These are phyloP conservation scores for Myiozetetes cayanensis DNA, from an alignment of 2,113 vertebrate species.

Conservation along the genomic window DNA sequence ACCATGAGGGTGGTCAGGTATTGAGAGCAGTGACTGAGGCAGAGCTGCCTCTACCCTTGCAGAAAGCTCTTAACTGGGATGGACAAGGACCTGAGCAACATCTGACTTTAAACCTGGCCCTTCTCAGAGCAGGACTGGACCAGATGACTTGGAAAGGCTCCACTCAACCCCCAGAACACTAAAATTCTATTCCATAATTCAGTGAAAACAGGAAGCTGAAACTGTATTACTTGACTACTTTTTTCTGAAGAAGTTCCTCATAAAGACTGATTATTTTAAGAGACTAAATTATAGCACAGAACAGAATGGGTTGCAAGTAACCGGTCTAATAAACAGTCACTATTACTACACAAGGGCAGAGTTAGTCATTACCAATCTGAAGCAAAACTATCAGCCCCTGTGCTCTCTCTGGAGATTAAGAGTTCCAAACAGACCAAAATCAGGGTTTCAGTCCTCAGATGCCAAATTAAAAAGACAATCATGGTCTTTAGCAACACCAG, in stretches of 20 bases:
- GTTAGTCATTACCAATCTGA: background rate
- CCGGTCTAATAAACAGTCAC: background rate
- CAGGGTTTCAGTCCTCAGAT: background rate
- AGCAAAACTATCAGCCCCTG: background rate
- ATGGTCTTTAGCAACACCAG: background rate
- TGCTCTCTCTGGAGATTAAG: background rate
- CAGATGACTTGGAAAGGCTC: background rate
- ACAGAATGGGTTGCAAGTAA: background rate
- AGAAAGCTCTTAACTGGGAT: background rate
- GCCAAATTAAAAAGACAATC: background rate
- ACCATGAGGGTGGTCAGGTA: background rate
- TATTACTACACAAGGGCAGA: background rate
- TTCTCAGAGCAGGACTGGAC: rapidly evolving
- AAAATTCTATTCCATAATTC: background rate
- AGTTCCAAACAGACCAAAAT: background rate
- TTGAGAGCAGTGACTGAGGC: background rate
- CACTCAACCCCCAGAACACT: background rate
- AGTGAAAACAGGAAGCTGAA: background rate
- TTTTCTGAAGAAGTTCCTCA: background rate
- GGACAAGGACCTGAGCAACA: background rate
- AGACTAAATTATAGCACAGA: background rate
- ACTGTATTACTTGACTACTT: background rate
- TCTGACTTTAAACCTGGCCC: background rate
- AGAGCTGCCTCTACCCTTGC: background rate
- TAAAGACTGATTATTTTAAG: background rate